Conservation (phyloP, 2,797 vertebrate species). For the Synanceia verrucosa region DNA sequence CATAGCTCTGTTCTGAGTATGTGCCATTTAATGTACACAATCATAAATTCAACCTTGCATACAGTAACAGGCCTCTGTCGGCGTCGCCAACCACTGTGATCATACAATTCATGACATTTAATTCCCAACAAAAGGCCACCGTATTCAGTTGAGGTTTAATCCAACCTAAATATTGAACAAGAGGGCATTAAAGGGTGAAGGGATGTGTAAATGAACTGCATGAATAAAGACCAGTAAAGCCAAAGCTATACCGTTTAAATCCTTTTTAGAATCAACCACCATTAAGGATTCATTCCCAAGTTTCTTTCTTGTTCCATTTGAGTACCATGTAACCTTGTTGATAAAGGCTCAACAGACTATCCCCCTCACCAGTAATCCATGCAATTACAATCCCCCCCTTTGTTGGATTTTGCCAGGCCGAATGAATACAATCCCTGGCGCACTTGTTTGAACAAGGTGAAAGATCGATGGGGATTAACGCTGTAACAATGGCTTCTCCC, state of each 20-base stretch:
- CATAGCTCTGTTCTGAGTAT: conserved; percentile 40
- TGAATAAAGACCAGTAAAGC: conserved; percentile 18
- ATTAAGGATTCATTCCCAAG: conserved; percentile 61
- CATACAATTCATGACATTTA: conserved; percentile 29
- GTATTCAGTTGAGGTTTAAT: conserved; percentile 49
- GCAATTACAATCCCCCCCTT: conserved; percentile 78
- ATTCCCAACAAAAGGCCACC: conserved; percentile 57
- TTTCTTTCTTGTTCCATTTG: conserved; percentile 57
- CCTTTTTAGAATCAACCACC: conserved; percentile 44
- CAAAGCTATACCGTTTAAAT: conserved; percentile 55
- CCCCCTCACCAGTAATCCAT: conserved; percentile 74
- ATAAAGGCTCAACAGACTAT: conserved; percentile 77
- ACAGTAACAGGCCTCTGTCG: conserved; percentile 23
- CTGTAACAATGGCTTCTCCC: conserved; percentile 63
- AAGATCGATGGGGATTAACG: conserved; percentile 80
- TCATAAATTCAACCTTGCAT: conserved; percentile 23
- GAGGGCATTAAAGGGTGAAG: conserved; percentile 51
- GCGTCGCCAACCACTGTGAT: conserved; percentile 31
- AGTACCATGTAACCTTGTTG: conserved; percentile 73
- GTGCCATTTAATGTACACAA: conserved; percentile 39
- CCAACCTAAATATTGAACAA: conserved; percentile 22
- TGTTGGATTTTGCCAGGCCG: conserved; percentile 58
- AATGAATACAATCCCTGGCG: conserved; percentile 49
- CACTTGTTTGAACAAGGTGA: conserved; percentile 74
- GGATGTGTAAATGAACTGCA: conserved; percentile 55